Percentiles rank a stretch among this genome's conserved stretches.
phyloP scores from a whole-genome alignment of 2,888 invertebrate genomes.

The Ennomos erosarius region DNA sequence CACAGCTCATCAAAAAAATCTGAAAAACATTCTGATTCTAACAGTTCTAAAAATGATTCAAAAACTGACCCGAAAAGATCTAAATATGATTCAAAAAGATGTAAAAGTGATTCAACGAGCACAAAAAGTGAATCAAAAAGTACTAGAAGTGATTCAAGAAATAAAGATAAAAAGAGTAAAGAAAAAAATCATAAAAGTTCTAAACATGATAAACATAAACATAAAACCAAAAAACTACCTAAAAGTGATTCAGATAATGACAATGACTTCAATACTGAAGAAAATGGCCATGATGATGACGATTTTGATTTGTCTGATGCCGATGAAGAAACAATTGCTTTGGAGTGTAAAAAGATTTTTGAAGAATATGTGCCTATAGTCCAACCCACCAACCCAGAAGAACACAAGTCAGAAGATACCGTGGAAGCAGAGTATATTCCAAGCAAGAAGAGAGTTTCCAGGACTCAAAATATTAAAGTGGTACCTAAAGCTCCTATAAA shows the following conservation, averaged over 20 bases:
- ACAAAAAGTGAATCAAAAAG: too few relatives aligned
- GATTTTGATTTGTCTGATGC: constrained; percentile 79
- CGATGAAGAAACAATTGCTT: constrained; percentile 89
- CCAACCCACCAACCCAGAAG: constrained; percentile 58
- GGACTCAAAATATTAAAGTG: constrained; percentile 82
- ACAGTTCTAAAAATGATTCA: constrained; percentile 51
- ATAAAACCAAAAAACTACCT: constrained; percentile 51
- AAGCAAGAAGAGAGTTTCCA: constrained; percentile 90
- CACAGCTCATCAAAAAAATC: constrained; percentile 50
- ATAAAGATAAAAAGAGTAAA: constrained; percentile 2
- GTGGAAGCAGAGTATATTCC: constrained; percentile 72
- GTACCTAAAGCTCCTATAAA: constrained; percentile 66
- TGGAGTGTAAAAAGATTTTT: constrained; percentile 94
- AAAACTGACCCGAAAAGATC: constrained; percentile 57
- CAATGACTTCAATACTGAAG: constrained; percentile 41
- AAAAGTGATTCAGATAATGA: constrained; percentile 52
- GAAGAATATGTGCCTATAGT: constrained; percentile 88
- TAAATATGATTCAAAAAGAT: constrained; percentile 42
- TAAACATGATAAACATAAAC: constrained; percentile 37
- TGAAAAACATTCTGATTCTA: constrained; percentile 50
- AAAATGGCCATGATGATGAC: constrained; percentile 52
- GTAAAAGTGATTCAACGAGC: constrained; percentile 9
- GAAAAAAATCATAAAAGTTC: constrained; percentile 15
- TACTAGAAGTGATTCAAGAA: too few relatives aligned
- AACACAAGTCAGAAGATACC: constrained; percentile 51